These are phyloP conservation scores for Metopia argyrocephala DNA, from an alignment of 2,888 invertebrate species.

Conservation along the genomic window DNA sequence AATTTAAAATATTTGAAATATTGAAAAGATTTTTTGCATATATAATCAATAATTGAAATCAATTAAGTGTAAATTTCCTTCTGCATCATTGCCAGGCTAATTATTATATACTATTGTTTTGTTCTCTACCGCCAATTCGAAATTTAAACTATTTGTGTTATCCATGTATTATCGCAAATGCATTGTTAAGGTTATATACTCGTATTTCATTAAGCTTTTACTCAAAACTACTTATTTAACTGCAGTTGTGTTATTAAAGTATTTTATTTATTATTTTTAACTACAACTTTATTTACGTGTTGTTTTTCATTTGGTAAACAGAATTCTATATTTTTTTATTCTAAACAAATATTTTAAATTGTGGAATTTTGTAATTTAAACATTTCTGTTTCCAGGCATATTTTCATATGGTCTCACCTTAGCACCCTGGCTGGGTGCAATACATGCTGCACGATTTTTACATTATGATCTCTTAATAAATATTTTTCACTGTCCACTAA, in stretches of 20 bases:
- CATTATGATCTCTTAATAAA: slow-evolving; percentile 79
- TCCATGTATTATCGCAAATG: neutral
- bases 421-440: slow-evolving; percentile 82
- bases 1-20: too few relatives aligned
- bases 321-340: neutral
- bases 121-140: slow-evolving; percentile 14
- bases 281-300: too few relatives aligned
- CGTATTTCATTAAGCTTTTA: slow-evolving; percentile 3
- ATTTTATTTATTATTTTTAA: too few relatives aligned
- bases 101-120: too few relatives aligned
- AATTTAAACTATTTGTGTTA: neutral
- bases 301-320: slow-evolving; percentile 18
- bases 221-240: slow-evolving; percentile 5
- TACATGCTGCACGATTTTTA: slow-evolving; percentile 73
- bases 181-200: neutral
- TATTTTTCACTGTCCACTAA: slow-evolving; percentile 80
- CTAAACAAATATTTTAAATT: slow-evolving; percentile 1
- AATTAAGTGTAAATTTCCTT: too few relatives aligned
- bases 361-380: slow-evolving; percentile 6
- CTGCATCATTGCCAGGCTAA: too few relatives aligned
- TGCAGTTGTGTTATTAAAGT: neutral
- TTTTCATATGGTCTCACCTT: slow-evolving; percentile 84
- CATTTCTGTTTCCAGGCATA: slow-evolving; percentile 80
- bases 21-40: too few relatives aligned
- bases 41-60: too few relatives aligned